Base-by-base conservation (phyloP, 2,797 vertebrate genomes). In the Pipistrellus kuhlii region DNA sequence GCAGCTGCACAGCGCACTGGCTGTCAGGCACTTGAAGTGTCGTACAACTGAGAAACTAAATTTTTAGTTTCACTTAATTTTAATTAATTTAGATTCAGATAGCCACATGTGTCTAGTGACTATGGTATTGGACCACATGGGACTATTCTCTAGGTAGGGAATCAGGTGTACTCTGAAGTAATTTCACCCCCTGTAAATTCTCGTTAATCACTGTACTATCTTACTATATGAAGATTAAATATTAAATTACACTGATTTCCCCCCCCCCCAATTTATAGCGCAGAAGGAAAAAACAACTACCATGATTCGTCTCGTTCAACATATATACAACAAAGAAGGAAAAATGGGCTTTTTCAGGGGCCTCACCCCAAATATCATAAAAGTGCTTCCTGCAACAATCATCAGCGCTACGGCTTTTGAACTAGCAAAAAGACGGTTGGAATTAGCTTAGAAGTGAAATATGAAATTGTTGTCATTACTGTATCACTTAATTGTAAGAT, bases 301-400 rank as follows among this genome's bases (percentile, higher is more conserved):
- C 44, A 99, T 99, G 99, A 97, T 98, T 7, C 82, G 77, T 64
- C 98, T 99, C 92, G 98, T 99, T 97, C 98, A 97, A 98, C 99
- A 98, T 94, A 99, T 99, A 89, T 11, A 99, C 97, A 97, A 98
- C 30, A 98, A 98, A 48, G 99, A 99, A 57, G 99, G 99, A 73
- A 97, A 99, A 96, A 96, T 97, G 88, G 99, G 99, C 96, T 99
- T 99, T 95, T 99, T 99, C 96, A 98, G 99, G 6, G 99, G 99
- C 85, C 98, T 99, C 95, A 98, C 99, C 32, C 99, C 99, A 80
- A 99, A 99, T 93, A 98, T 99, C 98, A 98, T 99, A 98, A 99
- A 99, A 92, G 98, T 99, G 95, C 99, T 99, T 85, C 99, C 99
- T 8, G 99, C 99, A 27, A 99, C 99, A 94, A 99, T 98, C 98